Conservation (phyloP, 2,113 vertebrate genomes). For the Turdus rufiventris region DNA sequence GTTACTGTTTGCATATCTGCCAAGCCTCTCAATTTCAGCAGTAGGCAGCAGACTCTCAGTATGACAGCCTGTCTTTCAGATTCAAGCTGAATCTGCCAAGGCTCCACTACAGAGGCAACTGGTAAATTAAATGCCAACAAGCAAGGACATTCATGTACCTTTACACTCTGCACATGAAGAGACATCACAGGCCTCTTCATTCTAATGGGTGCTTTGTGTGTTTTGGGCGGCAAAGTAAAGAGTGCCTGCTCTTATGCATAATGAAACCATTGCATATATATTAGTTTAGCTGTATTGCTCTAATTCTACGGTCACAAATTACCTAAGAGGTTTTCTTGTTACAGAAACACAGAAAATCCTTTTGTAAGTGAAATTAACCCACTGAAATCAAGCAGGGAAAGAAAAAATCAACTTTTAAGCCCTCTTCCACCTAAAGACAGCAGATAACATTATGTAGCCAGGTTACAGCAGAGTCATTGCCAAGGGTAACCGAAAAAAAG, state of each 20-base stretch:
- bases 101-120: conserved; percentile 77
- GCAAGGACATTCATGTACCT: conserved; percentile 75
- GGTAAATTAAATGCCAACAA: conserved; percentile 79
- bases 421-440: background rate
- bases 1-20: conserved; percentile 84
- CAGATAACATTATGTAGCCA: conserved; percentile 35
- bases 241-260: background rate
- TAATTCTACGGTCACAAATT: conserved; percentile 9
- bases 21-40: conserved; percentile 82
- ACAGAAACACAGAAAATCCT: background rate
- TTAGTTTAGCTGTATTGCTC: background rate
- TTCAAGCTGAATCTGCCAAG: conserved; percentile 80
- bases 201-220: conserved; percentile 41
- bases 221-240: conserved; percentile 3
- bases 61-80: conserved; percentile 85
- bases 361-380: conserved; percentile 40
- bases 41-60: conserved; percentile 76
- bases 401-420: conserved; percentile 55
- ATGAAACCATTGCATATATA: background rate
- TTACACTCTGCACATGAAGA: conserved; percentile 61
- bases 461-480: conserved; percentile 19
- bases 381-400: background rate
- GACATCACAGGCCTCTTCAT: conserved; percentile 40
- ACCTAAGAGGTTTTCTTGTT: conserved; percentile 29
- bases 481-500: conserved; percentile 60